phyloP scores from a whole-genome alignment of 2,113 vertebrate genomes.

The Labeo catla region DNA sequence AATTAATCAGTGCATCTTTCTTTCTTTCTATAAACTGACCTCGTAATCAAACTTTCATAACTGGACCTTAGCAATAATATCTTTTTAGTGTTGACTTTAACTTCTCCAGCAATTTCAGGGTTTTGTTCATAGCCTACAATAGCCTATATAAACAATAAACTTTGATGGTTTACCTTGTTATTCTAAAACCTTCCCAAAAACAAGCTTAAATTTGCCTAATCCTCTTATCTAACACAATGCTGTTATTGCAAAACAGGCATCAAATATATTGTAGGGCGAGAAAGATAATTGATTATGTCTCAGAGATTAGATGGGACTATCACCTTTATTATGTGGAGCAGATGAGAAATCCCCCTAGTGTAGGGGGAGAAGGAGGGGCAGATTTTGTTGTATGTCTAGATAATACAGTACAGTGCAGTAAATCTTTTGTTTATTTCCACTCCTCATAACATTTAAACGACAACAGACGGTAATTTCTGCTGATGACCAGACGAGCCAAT shows the following conservation, averaged over 20 bases:
- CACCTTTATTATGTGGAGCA: conserved; percentile 12
- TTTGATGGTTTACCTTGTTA: conserved; percentile 33
- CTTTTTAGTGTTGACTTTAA: not conserved
- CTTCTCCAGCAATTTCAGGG: not conserved
- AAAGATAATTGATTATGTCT: conserved; percentile 31
- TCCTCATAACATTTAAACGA: conserved; percentile 15
- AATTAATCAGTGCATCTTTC: not conserved
- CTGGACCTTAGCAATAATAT: not conserved
- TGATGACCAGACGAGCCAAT: not conserved
- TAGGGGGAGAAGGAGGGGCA: not conserved
- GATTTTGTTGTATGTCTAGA: not conserved
- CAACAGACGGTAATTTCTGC: conserved; percentile 7
- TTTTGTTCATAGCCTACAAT: no score
- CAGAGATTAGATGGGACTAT: conserved; percentile 11
- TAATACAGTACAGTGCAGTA: not conserved
- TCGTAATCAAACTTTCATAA: not conserved
- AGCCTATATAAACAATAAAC: not conserved
- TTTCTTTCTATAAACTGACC: not conserved
- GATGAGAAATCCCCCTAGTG: conserved; percentile 12
- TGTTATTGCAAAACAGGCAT: conserved; percentile 30
- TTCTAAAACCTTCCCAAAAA: conserved; percentile 25
- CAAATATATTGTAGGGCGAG: not conserved
- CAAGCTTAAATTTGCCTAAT: conserved; percentile 22
- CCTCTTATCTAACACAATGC: conserved; percentile 34
- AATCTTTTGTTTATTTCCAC: conserved; percentile 26